Evolutionary conservation across 2,888 invertebrate genomes (phyloP).

Genomic region (Xestia ashworthii): DNA sequence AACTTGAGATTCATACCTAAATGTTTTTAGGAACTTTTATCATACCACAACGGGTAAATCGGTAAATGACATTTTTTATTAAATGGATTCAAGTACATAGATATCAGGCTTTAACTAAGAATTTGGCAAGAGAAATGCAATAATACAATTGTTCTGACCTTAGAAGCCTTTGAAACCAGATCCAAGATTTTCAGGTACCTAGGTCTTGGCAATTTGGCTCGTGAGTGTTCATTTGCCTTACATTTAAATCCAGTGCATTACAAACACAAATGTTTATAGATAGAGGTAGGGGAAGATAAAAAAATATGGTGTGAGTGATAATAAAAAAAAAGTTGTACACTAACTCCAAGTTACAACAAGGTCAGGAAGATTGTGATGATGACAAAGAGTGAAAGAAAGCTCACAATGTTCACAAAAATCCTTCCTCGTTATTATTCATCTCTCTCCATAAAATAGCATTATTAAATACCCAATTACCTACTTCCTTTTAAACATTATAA

Average conservation of each 20-base stretch:
- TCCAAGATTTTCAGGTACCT: not conserved
- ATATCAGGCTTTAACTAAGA: not conserved
- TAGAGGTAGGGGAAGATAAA: not conserved
- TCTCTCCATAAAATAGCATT: not conserved
- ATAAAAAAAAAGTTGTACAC: not conserved
- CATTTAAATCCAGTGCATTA: not conserved
- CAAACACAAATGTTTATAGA: not conserved
- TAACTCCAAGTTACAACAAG: too few species aligned
- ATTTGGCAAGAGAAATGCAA: not conserved
- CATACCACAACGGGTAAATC: not conserved
- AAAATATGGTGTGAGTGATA: not conserved
- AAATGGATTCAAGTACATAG: not conserved
- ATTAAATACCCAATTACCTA: not conserved
- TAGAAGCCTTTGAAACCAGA: conserved; percentile 21
- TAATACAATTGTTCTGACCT: not conserved
- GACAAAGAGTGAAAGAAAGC: not conserved
- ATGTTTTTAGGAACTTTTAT: not conserved
- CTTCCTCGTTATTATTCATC: not conserved
- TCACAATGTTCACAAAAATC: too few species aligned
- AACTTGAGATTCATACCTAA: not conserved
- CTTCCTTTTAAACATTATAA: conserved; percentile 1
- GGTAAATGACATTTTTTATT: not conserved
- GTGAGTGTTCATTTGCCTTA: too few species aligned
- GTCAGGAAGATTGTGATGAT: not conserved
- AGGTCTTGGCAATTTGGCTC: not conserved